These are phyloP conservation scores for Calosoma granatense DNA, from an alignment of 1,140 invertebrate genomes.

Conservation along the genomic window DNA sequence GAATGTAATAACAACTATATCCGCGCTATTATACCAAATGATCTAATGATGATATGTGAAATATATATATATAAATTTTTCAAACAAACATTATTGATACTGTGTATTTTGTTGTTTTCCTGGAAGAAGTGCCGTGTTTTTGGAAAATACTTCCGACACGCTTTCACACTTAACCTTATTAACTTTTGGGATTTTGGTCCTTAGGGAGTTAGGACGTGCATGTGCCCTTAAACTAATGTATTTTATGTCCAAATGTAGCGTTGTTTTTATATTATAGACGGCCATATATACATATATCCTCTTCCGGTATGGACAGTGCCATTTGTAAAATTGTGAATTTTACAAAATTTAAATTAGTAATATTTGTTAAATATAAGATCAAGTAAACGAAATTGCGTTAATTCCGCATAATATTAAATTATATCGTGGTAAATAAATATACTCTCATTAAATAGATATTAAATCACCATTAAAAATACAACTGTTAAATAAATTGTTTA, in stretches of 20 bases:
- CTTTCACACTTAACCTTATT: slow-evolving; percentile 18
- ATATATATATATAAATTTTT: background rate
- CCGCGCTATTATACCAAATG: background rate
- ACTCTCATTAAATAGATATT: too few relatives aligned
- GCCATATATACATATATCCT: background rate
- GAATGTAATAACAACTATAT: background rate
- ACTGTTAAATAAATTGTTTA: too few relatives aligned
- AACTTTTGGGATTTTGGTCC: slow-evolving; percentile 12
- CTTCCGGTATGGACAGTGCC: background rate
- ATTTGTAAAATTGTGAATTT: too few relatives aligned
- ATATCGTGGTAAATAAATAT: too few relatives aligned
- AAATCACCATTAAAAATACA: too few relatives aligned
- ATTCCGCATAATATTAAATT: too few relatives aligned
- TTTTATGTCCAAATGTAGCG: slow-evolving; percentile 13
- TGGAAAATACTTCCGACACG: slow-evolving; percentile 9
- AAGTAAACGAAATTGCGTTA: too few relatives aligned
- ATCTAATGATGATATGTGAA: too few relatives aligned
- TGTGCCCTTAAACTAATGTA: slow-evolving; percentile 13
- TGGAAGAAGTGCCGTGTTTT: background rate
- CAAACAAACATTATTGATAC: background rate
- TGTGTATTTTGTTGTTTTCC: background rate
- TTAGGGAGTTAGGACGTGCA: slow-evolving; percentile 12
- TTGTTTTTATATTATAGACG: background rate
- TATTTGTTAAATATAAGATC: too few relatives aligned
- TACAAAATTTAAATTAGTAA: too few relatives aligned